phyloP scores from a whole-genome alignment of 2,113 vertebrate genomes.

The Seriola dumerili region DNA sequence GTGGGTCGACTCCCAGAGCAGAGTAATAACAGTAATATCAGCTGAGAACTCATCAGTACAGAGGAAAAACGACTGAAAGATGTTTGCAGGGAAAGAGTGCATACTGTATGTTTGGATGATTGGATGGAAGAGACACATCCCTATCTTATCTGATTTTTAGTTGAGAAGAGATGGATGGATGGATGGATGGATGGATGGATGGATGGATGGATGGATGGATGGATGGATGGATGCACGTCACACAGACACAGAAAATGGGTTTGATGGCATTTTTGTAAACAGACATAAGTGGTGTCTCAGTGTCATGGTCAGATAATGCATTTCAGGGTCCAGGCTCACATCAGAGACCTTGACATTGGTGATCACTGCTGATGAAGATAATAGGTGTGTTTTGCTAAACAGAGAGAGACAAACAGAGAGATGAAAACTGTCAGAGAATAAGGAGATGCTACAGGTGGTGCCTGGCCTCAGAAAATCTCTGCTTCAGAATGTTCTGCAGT shows the following conservation, averaged over 20 bases:
- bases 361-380: neutral
- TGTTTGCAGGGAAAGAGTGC: neutral
- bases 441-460: neutral
- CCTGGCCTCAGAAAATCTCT: neutral
- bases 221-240: neutral
- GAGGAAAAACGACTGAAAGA: neutral
- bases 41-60: neutral
- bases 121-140: neutral
- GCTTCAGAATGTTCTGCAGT: neutral
- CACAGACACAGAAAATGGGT: slow-evolving; percentile 35
- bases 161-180: neutral
- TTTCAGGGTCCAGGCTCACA: slow-evolving; percentile 21
- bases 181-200: neutral
- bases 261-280: slow-evolving; percentile 49
- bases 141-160: neutral
- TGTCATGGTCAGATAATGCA: slow-evolving; percentile 31
- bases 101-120: neutral
- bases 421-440: neutral
- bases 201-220: no score
- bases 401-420: neutral
- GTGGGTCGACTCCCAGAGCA: neutral
- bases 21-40: neutral
- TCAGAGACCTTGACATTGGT: slow-evolving; percentile 3
- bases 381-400: slow-evolving; percentile 8
- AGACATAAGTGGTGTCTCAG: slow-evolving; percentile 39